phyloP scores from a whole-genome alignment of 2,113 vertebrate species.

The Pomatorhinus ruficollis region DNA sequence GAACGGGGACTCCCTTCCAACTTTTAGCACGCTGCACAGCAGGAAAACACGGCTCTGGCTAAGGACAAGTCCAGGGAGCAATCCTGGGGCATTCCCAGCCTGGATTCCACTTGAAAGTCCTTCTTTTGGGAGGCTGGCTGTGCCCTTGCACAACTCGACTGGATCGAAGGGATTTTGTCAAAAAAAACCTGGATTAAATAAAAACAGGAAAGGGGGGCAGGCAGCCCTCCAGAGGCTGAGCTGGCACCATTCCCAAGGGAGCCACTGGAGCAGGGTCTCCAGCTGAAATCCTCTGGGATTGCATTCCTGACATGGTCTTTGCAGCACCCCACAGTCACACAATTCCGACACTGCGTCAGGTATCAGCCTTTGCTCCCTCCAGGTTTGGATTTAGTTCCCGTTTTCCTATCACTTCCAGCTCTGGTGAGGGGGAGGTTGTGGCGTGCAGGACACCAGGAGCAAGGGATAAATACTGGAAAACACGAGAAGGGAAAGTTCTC shows the following conservation, averaged over 20 bases:
- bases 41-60: neutral
- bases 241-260: neutral
- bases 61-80: neutral
- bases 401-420: conserved; percentile 14
- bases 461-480: neutral
- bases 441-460: neutral
- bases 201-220: neutral
- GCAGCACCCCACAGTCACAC: neutral
- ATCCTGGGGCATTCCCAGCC: neutral
- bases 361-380: conserved; percentile 39
- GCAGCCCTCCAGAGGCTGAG: neutral
- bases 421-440: conserved; percentile 33
- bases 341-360: neutral
- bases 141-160: accelerated
- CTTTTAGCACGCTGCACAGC: accelerated
- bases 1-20: accelerated
- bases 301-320: neutral
- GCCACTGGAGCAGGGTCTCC: conserved; percentile 15
- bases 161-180: neutral
- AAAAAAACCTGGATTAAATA: neutral
- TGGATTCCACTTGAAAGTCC: neutral
- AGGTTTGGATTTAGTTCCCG: neutral
- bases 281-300: conserved; percentile 8
- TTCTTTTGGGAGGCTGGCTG: neutral
- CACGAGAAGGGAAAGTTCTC: neutral